These are phyloP conservation scores for Caenorhabditis sulstoni DNA, from an alignment of 2,888 invertebrate species.

Conservation along the genomic window DNA sequence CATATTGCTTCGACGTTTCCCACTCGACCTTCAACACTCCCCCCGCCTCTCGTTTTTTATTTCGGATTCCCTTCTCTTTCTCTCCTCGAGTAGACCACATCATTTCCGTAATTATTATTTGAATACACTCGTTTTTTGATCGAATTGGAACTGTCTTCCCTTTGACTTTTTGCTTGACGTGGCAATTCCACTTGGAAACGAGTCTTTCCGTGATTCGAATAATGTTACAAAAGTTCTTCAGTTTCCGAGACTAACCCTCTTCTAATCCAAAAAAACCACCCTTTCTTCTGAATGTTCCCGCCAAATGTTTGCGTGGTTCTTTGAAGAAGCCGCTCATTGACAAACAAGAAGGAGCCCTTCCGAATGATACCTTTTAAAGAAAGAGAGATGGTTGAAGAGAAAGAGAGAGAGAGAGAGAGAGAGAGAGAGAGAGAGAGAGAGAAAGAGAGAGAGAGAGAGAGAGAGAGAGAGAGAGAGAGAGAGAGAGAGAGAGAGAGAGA, in stretches of 20 bases:
- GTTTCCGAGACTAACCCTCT: not conserved
- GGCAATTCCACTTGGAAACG: constrained; percentile 13
- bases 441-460: no score
- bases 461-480: no score
- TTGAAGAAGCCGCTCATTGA: constrained; percentile 28
- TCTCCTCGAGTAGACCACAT: not conserved
- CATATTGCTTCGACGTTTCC: constrained; percentile 2
- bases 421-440: no score
- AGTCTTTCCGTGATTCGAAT: constrained; percentile 9
- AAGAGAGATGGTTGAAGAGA: no score
- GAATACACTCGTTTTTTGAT: constrained; percentile 21
- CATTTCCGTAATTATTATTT: constrained; percentile 16
- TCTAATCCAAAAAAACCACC: not conserved
- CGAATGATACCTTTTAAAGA: not conserved
- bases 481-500: no score
- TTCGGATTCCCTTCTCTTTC: constrained; percentile 3
- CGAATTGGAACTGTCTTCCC: constrained; percentile 31
- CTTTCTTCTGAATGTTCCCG: constrained; percentile 1
- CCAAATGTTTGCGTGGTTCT: constrained; percentile 15
- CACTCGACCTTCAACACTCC: constrained; percentile 51
- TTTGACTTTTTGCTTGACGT: constrained; percentile 14
- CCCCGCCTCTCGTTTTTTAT: no score
- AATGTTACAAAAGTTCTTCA: constrained; percentile 14
- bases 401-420: no score
- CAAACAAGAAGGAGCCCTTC: constrained; percentile 3